A percentile compares a stretch with the other conserved stretches of the same genome.
phyloP scores from a whole-genome alignment of 1,140 invertebrate species.

The Lordiphosa stackelbergi region DNA sequence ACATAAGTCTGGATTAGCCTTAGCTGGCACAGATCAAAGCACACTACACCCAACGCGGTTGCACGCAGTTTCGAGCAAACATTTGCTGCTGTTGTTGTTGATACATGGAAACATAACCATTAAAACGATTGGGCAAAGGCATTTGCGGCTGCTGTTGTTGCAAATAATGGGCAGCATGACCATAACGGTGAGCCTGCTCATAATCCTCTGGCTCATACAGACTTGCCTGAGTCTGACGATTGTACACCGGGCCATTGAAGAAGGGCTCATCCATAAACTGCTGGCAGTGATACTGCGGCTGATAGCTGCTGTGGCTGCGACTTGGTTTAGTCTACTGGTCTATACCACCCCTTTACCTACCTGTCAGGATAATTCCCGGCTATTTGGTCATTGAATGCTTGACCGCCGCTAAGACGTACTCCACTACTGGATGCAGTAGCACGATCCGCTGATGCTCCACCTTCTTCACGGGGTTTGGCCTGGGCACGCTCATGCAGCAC shows the following conservation, averaged over 20 bases:
- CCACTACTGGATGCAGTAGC: slow-evolving; percentile 14
- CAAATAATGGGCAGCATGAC: neutral
- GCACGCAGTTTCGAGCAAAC: slow-evolving; percentile 14
- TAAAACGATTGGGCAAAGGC: slow-evolving; percentile 1
- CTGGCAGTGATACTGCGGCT: slow-evolving; percentile 20
- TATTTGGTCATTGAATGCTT: slow-evolving; percentile 9
- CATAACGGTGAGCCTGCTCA: slow-evolving; percentile 10
- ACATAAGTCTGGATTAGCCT: slow-evolving; percentile 22
- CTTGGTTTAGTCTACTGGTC: slow-evolving; percentile 22
- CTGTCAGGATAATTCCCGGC: slow-evolving; percentile 81
- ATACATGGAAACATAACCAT: slow-evolving; percentile 7
- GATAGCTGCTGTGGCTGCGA: slow-evolving; percentile 20
- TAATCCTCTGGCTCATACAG: slow-evolving; percentile 9
- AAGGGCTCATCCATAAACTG: slow-evolving; percentile 15
- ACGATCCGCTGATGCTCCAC: slow-evolving; percentile 12
- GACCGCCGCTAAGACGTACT: slow-evolving; percentile 16
- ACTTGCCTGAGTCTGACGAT: neutral
- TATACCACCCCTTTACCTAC: slow-evolving; percentile 77
- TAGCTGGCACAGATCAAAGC: neutral
- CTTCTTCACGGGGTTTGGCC: slow-evolving; percentile 73
- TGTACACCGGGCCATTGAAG: slow-evolving; percentile 5
- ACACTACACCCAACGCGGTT: slow-evolving; percentile 61
- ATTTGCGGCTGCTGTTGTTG: neutral
- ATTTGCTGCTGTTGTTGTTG: slow-evolving; percentile 22
- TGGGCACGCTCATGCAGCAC: slow-evolving; percentile 83